Evolutionary conservation across 2,888 invertebrate genomes (phyloP).

Genomic region (Leptinotarsa haldemani): DNA sequence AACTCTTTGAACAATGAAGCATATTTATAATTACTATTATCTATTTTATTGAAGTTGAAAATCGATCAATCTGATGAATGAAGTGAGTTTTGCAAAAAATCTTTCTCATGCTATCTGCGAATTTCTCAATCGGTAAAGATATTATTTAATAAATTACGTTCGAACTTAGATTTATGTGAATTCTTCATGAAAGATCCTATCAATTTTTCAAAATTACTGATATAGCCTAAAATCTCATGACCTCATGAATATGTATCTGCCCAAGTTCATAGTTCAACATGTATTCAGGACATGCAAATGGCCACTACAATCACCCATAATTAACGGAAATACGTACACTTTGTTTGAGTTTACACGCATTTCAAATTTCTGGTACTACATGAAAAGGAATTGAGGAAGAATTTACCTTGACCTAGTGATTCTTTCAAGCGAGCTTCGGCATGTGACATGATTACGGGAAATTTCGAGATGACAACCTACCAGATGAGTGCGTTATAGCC

Average conservation of each 20-base stretch:
- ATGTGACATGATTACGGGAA: conserved; percentile 27
- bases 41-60: too few species aligned
- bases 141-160: too few species aligned
- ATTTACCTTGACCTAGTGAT: conserved; percentile 28
- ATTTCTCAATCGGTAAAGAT: too few species aligned
- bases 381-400: conserved; percentile 14
- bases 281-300: conserved; percentile 1
- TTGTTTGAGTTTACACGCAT: conserved; percentile 1
- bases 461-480: conserved; percentile 15
- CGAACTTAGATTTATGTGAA: too few species aligned
- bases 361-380: background rate
- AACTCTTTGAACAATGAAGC: too few species aligned
- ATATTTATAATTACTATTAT: too few species aligned
- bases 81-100: too few species aligned
- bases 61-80: too few species aligned
- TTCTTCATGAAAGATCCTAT: too few species aligned
- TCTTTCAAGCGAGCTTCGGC: conserved; percentile 14
- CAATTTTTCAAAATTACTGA: background rate
- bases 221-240: background rate
- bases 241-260: conserved; percentile 1
- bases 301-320: background rate
- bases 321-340: conserved; percentile 3
- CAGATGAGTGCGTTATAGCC: conserved; percentile 6
- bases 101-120: too few species aligned
- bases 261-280: conserved; percentile 4